Percentiles rank a stretch among this genome's conserved stretches.
Evolutionary conservation across 2,888 invertebrate species (phyloP).

Genomic region (Mesorhabditis sp.): DNA sequence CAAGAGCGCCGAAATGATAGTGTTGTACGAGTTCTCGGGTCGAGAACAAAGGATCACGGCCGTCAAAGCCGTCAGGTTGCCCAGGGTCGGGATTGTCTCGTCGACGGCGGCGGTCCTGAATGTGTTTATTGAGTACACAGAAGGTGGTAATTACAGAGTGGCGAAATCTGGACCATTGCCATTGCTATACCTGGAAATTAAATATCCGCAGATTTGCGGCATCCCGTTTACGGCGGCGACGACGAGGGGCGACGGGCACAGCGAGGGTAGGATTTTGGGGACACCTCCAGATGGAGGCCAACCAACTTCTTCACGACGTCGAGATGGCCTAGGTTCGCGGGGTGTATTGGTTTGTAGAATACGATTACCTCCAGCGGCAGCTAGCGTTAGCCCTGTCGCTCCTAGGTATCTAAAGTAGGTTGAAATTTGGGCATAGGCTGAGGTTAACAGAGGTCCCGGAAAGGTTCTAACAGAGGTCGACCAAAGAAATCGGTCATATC

Average conservation of each 20-base stretch:
- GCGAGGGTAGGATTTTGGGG: constrained; percentile 9
- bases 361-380: constrained; percentile 28
- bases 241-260: constrained; percentile 46
- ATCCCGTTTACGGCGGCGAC: constrained; percentile 39
- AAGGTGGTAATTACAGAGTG: not conserved
- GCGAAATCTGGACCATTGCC: not conserved
- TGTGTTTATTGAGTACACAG: not conserved
- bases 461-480: too few relatives aligned
- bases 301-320: constrained; percentile 37
- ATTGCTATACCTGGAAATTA: constrained; percentile 8
- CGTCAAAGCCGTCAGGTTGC: constrained; percentile 29
- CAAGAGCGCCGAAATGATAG: not conserved
- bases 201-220: constrained; percentile 32
- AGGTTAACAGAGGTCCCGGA: too few relatives aligned
- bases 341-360: not conserved
- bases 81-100: constrained; percentile 23
- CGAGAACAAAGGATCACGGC: constrained; percentile 29
- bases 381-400: constrained; percentile 34
- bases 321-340: constrained; percentile 19
- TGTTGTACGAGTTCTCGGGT: constrained; percentile 28
- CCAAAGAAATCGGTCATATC: too few relatives aligned
- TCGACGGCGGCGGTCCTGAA: constrained; percentile 25
- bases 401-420: constrained; percentile 20
- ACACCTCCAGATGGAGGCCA: constrained; percentile 20
- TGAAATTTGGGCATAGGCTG: too few relatives aligned